These are phyloP conservation scores for Philaenus spumarius DNA, from an alignment of 1,140 invertebrate genomes.

Conservation along the genomic window DNA sequence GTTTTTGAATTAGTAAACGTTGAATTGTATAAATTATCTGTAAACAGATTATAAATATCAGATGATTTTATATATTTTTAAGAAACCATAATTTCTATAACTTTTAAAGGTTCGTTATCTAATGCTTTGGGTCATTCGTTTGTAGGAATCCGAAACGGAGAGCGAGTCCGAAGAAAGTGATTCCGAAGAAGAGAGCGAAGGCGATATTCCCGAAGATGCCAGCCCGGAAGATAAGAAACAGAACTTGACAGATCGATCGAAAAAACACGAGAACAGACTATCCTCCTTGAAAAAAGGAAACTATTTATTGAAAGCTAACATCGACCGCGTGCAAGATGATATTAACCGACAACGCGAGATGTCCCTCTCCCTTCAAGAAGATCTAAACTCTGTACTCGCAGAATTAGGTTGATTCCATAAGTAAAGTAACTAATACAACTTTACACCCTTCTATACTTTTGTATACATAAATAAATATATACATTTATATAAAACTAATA, in stretches of 20 bases:
- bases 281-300: constrained; percentile 78
- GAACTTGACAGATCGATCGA: constrained; percentile 50
- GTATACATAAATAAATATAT: not conserved
- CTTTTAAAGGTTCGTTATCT: too few relatives aligned
- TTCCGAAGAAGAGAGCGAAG: constrained; percentile 48
- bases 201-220: constrained; percentile 54
- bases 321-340: constrained; percentile 77
- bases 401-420: constrained; percentile 50
- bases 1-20: too few relatives aligned
- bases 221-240: constrained; percentile 54
- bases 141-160: constrained; percentile 48
- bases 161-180: constrained; percentile 32
- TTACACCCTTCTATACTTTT: not conserved
- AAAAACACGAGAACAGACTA: constrained; percentile 61
- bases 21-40: too few relatives aligned
- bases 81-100: too few relatives aligned
- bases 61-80: too few relatives aligned
- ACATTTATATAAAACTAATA: not conserved
- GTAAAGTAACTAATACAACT: not conserved
- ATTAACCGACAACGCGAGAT: constrained; percentile 72
- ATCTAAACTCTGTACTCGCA: constrained; percentile 71
- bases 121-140: constrained; percentile 3
- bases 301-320: constrained; percentile 74
- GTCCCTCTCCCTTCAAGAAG: constrained; percentile 65
- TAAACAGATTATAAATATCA: too few relatives aligned